Percentiles rank a stretch among this genome's conserved stretches.
phyloP scores from a whole-genome alignment of 2,113 vertebrate species.

The Melozone crissalis region DNA sequence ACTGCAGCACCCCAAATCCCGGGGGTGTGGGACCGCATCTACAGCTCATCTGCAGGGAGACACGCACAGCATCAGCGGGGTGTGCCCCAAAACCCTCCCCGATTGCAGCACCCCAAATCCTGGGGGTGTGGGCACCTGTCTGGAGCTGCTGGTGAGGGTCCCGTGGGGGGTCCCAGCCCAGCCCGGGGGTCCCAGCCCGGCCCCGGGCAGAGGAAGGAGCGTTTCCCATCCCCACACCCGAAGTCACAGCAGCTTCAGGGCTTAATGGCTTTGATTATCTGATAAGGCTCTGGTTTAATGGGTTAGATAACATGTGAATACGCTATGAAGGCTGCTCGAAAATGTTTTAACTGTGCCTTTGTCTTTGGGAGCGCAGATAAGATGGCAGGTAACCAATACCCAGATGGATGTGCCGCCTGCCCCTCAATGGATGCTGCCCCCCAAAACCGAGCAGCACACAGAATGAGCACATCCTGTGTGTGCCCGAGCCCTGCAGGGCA shows the following conservation, averaged over 20 bases:
- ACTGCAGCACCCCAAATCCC: neutral
- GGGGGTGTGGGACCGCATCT: neutral
- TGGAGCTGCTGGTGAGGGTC: neutral
- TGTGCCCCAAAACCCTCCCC: accelerated
- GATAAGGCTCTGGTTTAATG: conserved; percentile 78
- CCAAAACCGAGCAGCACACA: neutral
- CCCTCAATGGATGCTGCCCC: neutral
- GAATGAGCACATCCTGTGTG: accelerated
- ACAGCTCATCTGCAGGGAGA: conserved; percentile 75
- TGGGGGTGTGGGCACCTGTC: no score
- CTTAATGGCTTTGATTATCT: conserved; percentile 78
- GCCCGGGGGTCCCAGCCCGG: neutral
- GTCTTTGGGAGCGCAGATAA: conserved; percentile 76
- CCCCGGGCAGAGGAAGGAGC: neutral
- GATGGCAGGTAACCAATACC: conserved; percentile 75
- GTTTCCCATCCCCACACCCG: conserved; percentile 66
- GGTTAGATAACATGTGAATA: conserved; percentile 78
- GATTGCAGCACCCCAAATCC: neutral
- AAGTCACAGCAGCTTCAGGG: conserved; percentile 59
- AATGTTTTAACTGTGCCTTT: conserved; percentile 74
- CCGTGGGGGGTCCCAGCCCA: neutral
- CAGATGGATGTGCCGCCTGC: neutral
- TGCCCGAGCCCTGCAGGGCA: neutral
- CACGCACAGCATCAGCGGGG: neutral
- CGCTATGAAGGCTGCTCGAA: conserved; percentile 70